These are phyloP conservation scores for Ambastaia sidthimunki DNA, from an alignment of 2,797 vertebrate species.

Conservation along the genomic window DNA sequence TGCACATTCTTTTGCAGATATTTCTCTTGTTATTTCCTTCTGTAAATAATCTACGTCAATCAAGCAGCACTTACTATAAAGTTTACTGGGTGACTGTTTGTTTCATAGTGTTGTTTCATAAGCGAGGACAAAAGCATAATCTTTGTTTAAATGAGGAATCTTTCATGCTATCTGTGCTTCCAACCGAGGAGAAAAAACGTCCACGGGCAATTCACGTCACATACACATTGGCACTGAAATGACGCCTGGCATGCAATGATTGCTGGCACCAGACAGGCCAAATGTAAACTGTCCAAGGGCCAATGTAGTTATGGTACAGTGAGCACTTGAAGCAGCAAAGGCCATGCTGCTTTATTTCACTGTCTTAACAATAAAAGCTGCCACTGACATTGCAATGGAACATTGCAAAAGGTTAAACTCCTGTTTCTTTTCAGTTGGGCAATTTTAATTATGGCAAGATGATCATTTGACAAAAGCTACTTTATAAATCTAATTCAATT, in stretches of 20 bases:
- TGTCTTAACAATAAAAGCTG: constrained; percentile 33
- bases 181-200: constrained; percentile 46
- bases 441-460: constrained; percentile 22
- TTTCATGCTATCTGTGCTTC: constrained; percentile 32
- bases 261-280: constrained; percentile 54
- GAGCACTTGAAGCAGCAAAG: constrained; percentile 50
- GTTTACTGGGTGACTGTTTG: constrained; percentile 14
- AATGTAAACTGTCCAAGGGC: constrained; percentile 59
- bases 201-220: constrained; percentile 56
- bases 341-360: constrained; percentile 50
- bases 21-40: constrained; percentile 25
- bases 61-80: neutral
- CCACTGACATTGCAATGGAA: constrained; percentile 21
- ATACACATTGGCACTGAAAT: constrained; percentile 46
- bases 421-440: neutral
- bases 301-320: constrained; percentile 52
- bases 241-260: constrained; percentile 50
- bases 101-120: constrained; percentile 19
- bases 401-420: constrained; percentile 6
- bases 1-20: constrained; percentile 26
- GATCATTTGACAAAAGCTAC: too few species aligned
- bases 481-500: too few species aligned
- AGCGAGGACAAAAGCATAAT: neutral
- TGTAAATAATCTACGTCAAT: constrained; percentile 15
- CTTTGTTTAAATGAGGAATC: constrained; percentile 41